A percentile compares a stretch with the other conserved stretches of the same genome.
These are phyloP conservation scores for Trachelus tabidus DNA, from an alignment of 2,888 invertebrate genomes.

Conservation along the genomic window DNA sequence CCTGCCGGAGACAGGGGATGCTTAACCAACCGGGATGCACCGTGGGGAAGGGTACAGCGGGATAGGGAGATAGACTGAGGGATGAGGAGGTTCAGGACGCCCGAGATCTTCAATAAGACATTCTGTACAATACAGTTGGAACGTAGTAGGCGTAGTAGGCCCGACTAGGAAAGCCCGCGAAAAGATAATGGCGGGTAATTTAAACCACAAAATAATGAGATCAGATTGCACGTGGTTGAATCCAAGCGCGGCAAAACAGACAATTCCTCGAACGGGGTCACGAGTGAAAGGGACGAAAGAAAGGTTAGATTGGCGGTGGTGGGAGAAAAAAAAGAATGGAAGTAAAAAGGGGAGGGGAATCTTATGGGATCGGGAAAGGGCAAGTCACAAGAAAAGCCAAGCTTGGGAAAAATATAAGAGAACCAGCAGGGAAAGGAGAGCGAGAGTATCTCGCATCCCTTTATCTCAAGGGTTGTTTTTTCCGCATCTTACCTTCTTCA, in stretches of 20 bases:
- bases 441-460: background rate
- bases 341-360: background rate
- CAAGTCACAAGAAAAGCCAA: background rate
- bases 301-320: background rate
- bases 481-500: background rate
- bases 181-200: conserved; percentile 41
- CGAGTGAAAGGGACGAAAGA: background rate
- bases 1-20: background rate
- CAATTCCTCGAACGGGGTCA: conserved; percentile 18
- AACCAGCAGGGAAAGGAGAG: background rate
- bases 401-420: background rate
- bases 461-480: conserved; percentile 5
- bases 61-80: background rate
- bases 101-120: background rate
- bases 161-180: background rate
- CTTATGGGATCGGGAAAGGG: background rate
- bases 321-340: background rate
- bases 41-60: background rate
- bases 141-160: background rate
- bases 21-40: background rate
- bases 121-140: background rate
- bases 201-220: conserved; percentile 37
- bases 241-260: conserved; percentile 24
- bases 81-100: background rate
- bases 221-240: conserved; percentile 36